Evolutionary conservation across 2,113 vertebrate genomes (phyloP), one percentile per base, ranked within the genome.

Genomic region (Anolis sagrei): DNA sequence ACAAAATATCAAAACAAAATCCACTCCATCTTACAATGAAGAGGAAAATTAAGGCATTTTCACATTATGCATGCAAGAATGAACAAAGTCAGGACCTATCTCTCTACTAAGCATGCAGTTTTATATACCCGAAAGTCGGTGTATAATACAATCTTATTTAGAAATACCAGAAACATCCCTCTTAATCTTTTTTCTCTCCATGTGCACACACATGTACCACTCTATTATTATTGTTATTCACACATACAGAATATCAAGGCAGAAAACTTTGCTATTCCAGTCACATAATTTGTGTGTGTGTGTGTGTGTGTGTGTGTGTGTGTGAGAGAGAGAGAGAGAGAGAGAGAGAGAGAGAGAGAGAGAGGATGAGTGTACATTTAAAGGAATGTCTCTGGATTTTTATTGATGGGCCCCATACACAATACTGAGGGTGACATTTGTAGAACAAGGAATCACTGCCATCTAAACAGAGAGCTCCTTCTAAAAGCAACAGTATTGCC

Each of bases 321-420:
- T 4, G 39, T 4, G 39, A 44, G 39, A 44, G 39, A 44, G 39
- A 44, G 39, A 44, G 39, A 44, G 39, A 44, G 39, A 44, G 39
- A 44, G 39, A 44, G 39, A 44, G 39, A 44, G 39, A 44, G 39
- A 44, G 39, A 44, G 39, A 44, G 39, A 44, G 39, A 44, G 39
- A 44, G 39, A 44, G 39, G 5, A 44, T 44, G 39, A 44, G 39
- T 44, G 11, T 69, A 89, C 91, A 76, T 69, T 3, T 21, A 81
- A 27, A 14, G 48, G 54, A 16, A 62, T 0, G 34, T 87, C 48
- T 84, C 44, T 36, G 86, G 2, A 49, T 61, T 73, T 84, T 2
- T 69, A 36, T 62, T 68, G 58, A 13, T 72, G n/a, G 85, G 0
- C 27, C 27, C 3, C 61, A 1, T 2, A n/a, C 7, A 34, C 1